Conservation (phyloP, 2,888 invertebrate species). For the Lymantria dispar region DNA sequence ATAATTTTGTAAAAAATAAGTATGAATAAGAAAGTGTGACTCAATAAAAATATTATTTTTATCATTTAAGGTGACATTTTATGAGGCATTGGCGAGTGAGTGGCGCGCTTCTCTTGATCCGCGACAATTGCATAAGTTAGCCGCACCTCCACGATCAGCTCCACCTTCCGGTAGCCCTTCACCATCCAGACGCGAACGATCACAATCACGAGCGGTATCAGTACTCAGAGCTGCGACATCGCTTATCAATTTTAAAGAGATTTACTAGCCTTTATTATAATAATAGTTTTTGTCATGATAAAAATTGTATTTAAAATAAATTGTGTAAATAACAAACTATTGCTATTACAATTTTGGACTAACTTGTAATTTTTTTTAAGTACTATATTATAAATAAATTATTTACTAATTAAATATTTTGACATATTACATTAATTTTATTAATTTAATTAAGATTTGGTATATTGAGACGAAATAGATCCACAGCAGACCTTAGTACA, state of each 20-base stretch:
- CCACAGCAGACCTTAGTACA: conserved; percentile 66
- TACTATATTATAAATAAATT: no score
- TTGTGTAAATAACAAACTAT: no score
- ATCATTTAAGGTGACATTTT: conserved; percentile 53
- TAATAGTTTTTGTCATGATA: not conserved
- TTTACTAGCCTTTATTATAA: conserved; percentile 44
- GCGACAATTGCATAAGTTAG: conserved; percentile 55
- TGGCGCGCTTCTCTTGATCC: conserved; percentile 71
- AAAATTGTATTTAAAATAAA: no score
- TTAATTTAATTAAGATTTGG: conserved; percentile 35
- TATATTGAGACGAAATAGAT: conserved; percentile 60
- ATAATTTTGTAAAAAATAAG: no score
- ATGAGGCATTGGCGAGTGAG: conserved; percentile 64
- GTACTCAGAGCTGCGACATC: conserved; percentile 68
- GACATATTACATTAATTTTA: not conserved
- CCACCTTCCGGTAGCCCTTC: conserved; percentile 57
- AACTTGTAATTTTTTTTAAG: no score
- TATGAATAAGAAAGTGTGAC: no score
- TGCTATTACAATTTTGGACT: no score
- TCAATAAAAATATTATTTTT: not conserved
- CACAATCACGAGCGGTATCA: conserved; percentile 67
- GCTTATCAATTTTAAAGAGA: conserved; percentile 74
- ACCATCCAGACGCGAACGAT: conserved; percentile 52
- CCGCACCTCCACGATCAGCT: conserved; percentile 65
- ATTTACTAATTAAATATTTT: not conserved